A percentile compares a stretch with the other conserved stretches of the same genome.
phyloP scores from a whole-genome alignment of 2,888 invertebrate species.

The Drosophila differens region DNA sequence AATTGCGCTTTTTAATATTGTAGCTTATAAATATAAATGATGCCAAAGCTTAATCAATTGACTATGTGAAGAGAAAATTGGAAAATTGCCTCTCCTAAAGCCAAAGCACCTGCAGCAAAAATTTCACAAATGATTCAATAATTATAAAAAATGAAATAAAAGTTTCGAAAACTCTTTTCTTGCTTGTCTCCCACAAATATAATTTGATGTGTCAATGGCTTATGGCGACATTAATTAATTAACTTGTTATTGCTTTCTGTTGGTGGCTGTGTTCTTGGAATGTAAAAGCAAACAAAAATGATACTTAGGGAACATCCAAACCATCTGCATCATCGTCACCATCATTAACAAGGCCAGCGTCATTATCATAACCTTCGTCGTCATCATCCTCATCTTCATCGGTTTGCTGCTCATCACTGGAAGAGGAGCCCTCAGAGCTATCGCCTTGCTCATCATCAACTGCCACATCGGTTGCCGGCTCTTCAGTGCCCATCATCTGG shows the following conservation, averaged over 20 bases:
- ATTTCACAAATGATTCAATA: neutral
- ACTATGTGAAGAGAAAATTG: neutral
- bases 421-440: slow-evolving; percentile 36
- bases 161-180: neutral
- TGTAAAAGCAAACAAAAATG: slow-evolving; percentile 25
- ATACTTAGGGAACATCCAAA: slow-evolving; percentile 5
- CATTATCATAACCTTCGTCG: slow-evolving; percentile 11
- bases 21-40: neutral
- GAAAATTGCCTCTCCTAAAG: neutral
- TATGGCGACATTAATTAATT: neutral
- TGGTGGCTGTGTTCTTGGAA: slow-evolving; percentile 16
- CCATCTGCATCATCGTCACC: neutral
- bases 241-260: neutral
- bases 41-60: neutral
- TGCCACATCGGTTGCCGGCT: slow-evolving; percentile 7
- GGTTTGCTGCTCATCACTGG: slow-evolving; percentile 20
- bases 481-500: slow-evolving; percentile 21
- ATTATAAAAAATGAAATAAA: neutral
- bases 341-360: neutral
- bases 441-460: slow-evolving; percentile 21
- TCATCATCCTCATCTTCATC: slow-evolving; percentile 19
- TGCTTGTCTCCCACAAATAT: too few relatives aligned
- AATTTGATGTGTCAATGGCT: neutral
- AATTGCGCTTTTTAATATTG: neutral
- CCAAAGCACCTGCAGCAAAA: neutral